Evolutionary conservation across 2,113 vertebrate genomes (phyloP), one percentile per base, ranked within the genome.

Genomic region (Coreoperca whiteheadi): DNA sequence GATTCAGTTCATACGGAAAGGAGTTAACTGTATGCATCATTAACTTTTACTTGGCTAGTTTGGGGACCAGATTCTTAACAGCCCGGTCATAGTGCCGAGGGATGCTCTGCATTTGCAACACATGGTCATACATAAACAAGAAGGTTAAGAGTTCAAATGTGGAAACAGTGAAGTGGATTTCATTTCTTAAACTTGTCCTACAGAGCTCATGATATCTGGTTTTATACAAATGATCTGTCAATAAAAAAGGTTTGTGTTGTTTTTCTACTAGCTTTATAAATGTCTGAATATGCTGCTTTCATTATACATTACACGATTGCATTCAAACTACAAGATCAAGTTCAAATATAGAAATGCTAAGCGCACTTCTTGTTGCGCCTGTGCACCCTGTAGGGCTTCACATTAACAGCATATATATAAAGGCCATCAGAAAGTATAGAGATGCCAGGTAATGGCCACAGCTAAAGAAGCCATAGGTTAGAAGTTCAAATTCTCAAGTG

Each of bases 401-500:
- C 23, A 82, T 70, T 77, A 32, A 53, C n/a, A 85, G 46, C 56
- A 61, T 32, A 25, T 10, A 60, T 50, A 56, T 54, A 82, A 64
- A 56, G 46, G 32, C 51, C 54, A 46, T 28, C 16, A 68, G 18
- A 81, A 79, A 50, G 53, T 48, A 61, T 1, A 30, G 37, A 34
- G 30, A 72, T 56, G 30, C 23, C 50, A 78, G 67, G 69, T 83
- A 79, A 85, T 65, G 59, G 43, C 56, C 41, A 54, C 18, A 8
- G 60, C 50, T 20, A 48, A 70, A 64, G 21, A 74, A 73, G 61
- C 12, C 37, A 81, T 65, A 74, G 88, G 87, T 85, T 77, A 85
- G 20, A 74, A 89, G 88, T 92, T 93, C 85, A 89, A 73, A 76
- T 67, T 48, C 56, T 77, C 51, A 83, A 77, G 68, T 70, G 84